These are phyloP conservation scores for Zaprionus ghesquierei DNA, from an alignment of 1,140 invertebrate genomes.

Conservation along the genomic window DNA sequence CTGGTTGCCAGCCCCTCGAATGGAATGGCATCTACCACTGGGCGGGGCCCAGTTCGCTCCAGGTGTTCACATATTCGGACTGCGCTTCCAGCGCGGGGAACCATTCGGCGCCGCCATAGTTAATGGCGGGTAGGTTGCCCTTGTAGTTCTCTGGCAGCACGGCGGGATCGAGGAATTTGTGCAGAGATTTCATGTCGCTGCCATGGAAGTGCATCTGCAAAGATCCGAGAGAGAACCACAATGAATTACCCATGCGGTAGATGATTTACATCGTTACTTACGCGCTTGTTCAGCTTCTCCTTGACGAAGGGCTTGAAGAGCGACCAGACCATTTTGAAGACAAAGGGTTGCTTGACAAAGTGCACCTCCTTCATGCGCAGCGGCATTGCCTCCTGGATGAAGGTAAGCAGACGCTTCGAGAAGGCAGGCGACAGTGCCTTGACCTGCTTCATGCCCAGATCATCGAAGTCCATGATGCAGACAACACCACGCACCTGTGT, in stretches of 20 bases:
- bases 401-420: slow-evolving; percentile 88
- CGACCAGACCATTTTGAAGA: slow-evolving; percentile 94
- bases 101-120: slow-evolving; percentile 90
- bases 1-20: neutral
- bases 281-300: slow-evolving; percentile 91
- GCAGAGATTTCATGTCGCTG: slow-evolving; percentile 88
- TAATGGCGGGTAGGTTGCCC: slow-evolving; percentile 88
- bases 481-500: slow-evolving; percentile 89
- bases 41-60: slow-evolving; percentile 86
- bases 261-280: slow-evolving; percentile 82
- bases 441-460: slow-evolving; percentile 89
- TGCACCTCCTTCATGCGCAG: slow-evolving; percentile 94
- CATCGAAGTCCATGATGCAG: slow-evolving; percentile 92
- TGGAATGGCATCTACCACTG: slow-evolving; percentile 76
- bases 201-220: slow-evolving; percentile 92
- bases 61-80: slow-evolving; percentile 86
- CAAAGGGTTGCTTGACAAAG: slow-evolving; percentile 93
- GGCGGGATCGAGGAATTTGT: slow-evolving; percentile 88
- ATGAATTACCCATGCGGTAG: neutral
- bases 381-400: slow-evolving; percentile 95
- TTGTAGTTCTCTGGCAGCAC: slow-evolving; percentile 88
- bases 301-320: slow-evolving; percentile 94
- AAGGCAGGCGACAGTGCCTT: slow-evolving; percentile 88
- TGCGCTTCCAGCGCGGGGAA: slow-evolving; percentile 86
- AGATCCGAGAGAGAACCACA: slow-evolving; percentile 6